These are phyloP conservation scores for Pelusios castaneus DNA, from an alignment of 2,113 vertebrate species.

Conservation along the genomic window DNA sequence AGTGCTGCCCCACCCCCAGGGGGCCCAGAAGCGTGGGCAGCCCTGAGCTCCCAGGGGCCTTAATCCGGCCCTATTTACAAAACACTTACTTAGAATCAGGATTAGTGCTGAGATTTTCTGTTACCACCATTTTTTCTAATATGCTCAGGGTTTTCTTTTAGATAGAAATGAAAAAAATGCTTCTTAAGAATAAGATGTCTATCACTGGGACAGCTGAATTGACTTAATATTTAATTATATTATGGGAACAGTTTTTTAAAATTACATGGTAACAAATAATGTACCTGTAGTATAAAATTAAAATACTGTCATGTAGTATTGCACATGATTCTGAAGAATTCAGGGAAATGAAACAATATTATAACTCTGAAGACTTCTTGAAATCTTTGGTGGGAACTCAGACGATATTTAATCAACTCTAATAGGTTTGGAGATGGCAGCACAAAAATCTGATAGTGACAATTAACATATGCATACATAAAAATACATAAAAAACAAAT, in stretches of 20 bases:
- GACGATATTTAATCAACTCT: neutral
- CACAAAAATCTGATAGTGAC: neutral
- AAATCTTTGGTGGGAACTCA: neutral
- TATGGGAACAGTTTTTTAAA: neutral
- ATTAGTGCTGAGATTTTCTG: neutral
- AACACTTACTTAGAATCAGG: neutral
- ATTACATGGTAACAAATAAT: neutral
- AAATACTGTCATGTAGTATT: neutral
- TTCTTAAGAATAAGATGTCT: neutral
- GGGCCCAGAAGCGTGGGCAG: too few relatives aligned
- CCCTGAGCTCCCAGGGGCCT: too few relatives aligned
- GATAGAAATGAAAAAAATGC: neutral
- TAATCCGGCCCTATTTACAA: too few relatives aligned
- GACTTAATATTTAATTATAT: neutral
- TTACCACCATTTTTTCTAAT: neutral
- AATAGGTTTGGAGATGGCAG: neutral
- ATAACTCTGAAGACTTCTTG: neutral
- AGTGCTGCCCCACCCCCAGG: too few relatives aligned
- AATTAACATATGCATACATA: neutral
- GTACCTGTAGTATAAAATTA: neutral
- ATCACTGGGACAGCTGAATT: neutral
- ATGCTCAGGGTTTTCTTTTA: neutral
- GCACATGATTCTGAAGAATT: neutral
- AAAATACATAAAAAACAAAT: neutral
- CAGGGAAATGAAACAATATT: neutral